Evolutionary conservation across 2,888 invertebrate species (phyloP), one percentile per base, ranked within the genome.

Genomic region (Pomacea canaliculata): DNA sequence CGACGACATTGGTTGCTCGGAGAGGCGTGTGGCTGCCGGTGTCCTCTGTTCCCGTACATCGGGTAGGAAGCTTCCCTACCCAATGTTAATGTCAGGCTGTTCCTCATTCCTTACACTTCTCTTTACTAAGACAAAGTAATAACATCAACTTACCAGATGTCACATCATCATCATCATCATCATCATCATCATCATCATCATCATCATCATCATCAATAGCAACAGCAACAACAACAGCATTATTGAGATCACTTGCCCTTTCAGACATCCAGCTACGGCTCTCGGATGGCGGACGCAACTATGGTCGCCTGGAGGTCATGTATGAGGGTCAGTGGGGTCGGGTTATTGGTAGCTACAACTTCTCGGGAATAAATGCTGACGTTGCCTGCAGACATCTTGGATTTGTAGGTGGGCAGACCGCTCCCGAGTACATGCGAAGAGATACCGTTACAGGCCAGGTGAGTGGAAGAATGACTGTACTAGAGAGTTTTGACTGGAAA

Each of bases 311-410:
- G 37, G 82, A 87, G 78, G 76, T 87, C 8, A 82, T 83, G 10
- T 84, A 83, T 70, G 83, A 86, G 71, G 81, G 83, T 13, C 78
- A 81, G 71, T 82, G 82, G 13, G 87, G 87, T 27, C 84, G 84
- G 3, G 83, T 87, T 27, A 84, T 84, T 77, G 84, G 85, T 70
- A 77, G 81, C 0, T 37, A 37, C 37, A 1, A 37, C 19, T 86
- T 84, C 84, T 83, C 83, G 12, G 80, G 80, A 19, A 82, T 82
- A 71, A 85, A 86, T 76, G 85, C 85, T 1, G 72, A 81, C 19
- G 83, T 85, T 2, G 81, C 84, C n/a, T 86, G 86, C 76, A 85
- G 82, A 76, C 79, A 82, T 65, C 77, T 85, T n/a, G 83, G 83
- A 37, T 87, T 80, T 76, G 78, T 81, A n/a, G 86, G 85, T 59